Evolutionary conservation across 2,113 vertebrate species (phyloP), one percentile per base, ranked within the genome.

Genomic region (Thryonomys swinderianus): DNA sequence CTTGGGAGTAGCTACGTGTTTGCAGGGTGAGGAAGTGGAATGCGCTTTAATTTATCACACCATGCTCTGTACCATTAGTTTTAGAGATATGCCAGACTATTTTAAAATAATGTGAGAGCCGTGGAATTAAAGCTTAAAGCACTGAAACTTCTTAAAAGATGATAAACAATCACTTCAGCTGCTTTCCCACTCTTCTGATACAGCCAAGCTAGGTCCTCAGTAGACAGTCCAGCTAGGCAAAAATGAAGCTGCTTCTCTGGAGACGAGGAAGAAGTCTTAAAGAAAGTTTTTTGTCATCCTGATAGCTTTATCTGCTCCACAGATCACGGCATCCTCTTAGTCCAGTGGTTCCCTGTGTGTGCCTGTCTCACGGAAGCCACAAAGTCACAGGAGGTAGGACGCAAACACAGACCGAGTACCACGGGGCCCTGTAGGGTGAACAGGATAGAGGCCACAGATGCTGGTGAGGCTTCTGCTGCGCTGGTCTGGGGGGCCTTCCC

Each of bases 1-100:
- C 96, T 90, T 73, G 94, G 90, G 96, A 97, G 86, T 69, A 94
- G 91, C 95, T 93, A 69, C 90, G 93, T 94, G 81, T 96, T 98
- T 97, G 93, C 80, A 48, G 74, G 57, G 42, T 85, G 96, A 97
- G 0, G n/a, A 42, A 90, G 95, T 23, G 45, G 95, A 93, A 90
- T 95, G 48, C 73, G 94, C 97, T 98, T 98, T 96, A 97, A 98
- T 98, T 98, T 97, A 97, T 97, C 96, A 92, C 86, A 27, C 17
- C 37, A 85, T 69, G 90, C 25, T 90, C 92, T 40, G 84, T 95
- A 93, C 90, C 90, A 88, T 98, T 96, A 80, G 73, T 95, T 97
- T 95, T 82, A 95, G 88, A 97, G 96, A 94, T 85, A 90, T 10
- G 86, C 93, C 93, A 93, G 23, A 3, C 34, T 37, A 51, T 93